A percentile compares a stretch with the other conserved stretches of the same genome.
phyloP scores from a whole-genome alignment of 1,140 invertebrate species.

The Rhagoletis zephyria region DNA sequence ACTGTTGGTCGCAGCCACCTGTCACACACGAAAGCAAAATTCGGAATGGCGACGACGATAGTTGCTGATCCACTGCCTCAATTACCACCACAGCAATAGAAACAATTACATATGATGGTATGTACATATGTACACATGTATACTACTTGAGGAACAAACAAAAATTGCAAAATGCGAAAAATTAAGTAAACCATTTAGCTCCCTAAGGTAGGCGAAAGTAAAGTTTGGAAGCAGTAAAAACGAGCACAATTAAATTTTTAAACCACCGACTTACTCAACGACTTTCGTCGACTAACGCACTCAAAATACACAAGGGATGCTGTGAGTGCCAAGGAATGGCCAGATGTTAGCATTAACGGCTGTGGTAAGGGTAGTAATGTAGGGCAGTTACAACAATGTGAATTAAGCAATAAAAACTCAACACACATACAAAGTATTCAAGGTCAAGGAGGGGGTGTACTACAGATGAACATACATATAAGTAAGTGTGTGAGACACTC shows the following conservation, averaged over 20 bases:
- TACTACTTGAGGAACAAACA: neutral
- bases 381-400: conserved; percentile 47
- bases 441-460: conserved; percentile 26
- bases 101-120: neutral
- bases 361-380: conserved; percentile 12
- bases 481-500: neutral
- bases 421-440: neutral
- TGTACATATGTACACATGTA: neutral
- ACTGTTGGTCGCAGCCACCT: conserved; percentile 20
- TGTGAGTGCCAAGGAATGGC: neutral
- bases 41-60: conserved; percentile 35
- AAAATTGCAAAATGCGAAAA: neutral
- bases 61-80: conserved; percentile 40
- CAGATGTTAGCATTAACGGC: neutral
- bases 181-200: neutral
- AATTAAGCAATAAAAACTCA: neutral
- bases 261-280: neutral
- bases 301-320: conserved; percentile 40
- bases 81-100: conserved; percentile 17
- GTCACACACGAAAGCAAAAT: conserved; percentile 16
- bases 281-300: neutral
- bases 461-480: no score
- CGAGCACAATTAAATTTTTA: conserved; percentile 15
- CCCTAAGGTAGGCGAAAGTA: conserved; percentile 28
- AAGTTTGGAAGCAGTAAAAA: conserved; percentile 18